Base-by-base conservation (phyloP, 2,113 vertebrate genomes). In the Seriola dumerili region DNA sequence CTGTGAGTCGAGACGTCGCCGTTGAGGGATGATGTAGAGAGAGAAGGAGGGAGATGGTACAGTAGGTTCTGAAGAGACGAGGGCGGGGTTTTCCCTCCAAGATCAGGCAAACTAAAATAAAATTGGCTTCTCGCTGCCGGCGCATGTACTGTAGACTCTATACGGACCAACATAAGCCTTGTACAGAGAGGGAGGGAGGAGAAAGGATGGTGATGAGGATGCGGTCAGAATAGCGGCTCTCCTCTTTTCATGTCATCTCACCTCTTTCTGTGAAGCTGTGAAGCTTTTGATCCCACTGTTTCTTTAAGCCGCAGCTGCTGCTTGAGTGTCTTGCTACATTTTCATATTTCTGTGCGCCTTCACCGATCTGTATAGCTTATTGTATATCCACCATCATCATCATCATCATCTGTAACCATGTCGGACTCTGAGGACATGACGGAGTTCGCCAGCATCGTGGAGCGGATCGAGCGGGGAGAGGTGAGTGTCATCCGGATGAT, bases 371-470 rank as follows among this genome's bases (percentile, higher is more conserved):
- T 52, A 13, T 34, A 36, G 4, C 34, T 36, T 8, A 44, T 67
- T 63, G 40, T 17, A 19, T 62, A 77, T 40, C 42, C 46, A 59
- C 17, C 48, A 40, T 19, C 78, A 48, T 54, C 78, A 52, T 32
- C 79, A 70, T 17, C 46, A 36, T 32, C 81, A 21, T 38, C 65
- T 80, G 78, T 29, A 89, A 89, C 72, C 93, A 97, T 97, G 96
- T 96, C 95, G 61, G 95, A 93, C 74, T 91, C 96, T 0, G 95
- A 94, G 57, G 96, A 96, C 9, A 85, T 95, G 29, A 55, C 93
- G 14, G 95, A 96, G 84, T 98, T 99, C 82, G 94, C 93, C 83
- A 97, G 96, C 93, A 95, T 98, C 87, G 86, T 97, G 94, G 97
- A 97, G 80, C 85, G 97, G 72, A 92, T 99, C 79, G 95, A 96